Evolutionary conservation across 2,797 vertebrate species (phyloP), one percentile per base, ranked within the genome.

Genomic region (Psittacula derbiana): DNA sequence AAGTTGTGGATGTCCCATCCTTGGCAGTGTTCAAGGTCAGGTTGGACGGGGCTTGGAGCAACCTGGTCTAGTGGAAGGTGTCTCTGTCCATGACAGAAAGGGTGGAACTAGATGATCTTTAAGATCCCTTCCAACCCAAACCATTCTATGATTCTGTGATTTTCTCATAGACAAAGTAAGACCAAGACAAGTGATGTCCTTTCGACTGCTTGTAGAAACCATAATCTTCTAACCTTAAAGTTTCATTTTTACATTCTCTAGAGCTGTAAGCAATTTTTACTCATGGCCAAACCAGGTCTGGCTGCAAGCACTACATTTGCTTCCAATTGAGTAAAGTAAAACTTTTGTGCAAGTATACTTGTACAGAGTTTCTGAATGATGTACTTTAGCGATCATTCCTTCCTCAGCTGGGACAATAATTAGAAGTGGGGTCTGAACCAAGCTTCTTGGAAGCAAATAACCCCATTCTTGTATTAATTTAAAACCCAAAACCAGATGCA

Each of bases 381-480:
- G 52, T 87, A 73, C 70, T 55, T 69, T 50, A 79, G 62, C 1
- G 1, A 89, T 88, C 87, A 93, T 60, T 60, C 85, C 70, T 94
- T 91, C 93, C 93, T 86, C 86, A 90, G 61, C 47, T 88, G 95
- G 80, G 91, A 89, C 85, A 96, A 88, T 91, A 92, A 95, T 90
- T 93, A 90, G 62, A 90, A 91, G 33, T 4, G 24, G 86, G 70
- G 62, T 64, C 67, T 70, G 73, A 86, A 95, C 33, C 52, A 93
- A 73, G 65, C 79, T 81, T 86, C 76, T 79, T 95, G 80, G 76
- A 91, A 86, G 66, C 50, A 92, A 90, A 92, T 79, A 88, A 80
- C 27, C 12, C 19, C 16, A 52, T 76, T 86, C 71, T 80, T 95
- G 38, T 50, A 81, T 66, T 96, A 75, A 88, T 91, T 93, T 96